These are phyloP conservation scores for Alcis repandata DNA, from an alignment of 2,888 invertebrate genomes.

Conservation along the genomic window DNA sequence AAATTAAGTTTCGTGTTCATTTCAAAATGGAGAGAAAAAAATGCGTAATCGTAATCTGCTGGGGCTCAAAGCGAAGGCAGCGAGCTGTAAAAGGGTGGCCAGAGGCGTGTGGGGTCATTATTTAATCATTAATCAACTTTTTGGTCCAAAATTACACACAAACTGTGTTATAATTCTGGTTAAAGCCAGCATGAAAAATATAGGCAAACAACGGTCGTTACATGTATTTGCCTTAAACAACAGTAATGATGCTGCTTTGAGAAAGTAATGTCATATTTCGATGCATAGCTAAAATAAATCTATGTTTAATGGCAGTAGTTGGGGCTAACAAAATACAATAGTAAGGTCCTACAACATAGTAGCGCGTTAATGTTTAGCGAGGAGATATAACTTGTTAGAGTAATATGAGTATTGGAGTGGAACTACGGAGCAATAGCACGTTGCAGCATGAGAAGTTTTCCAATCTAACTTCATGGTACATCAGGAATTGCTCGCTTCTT, in stretches of 20 bases:
- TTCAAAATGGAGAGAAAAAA: constrained; percentile 40
- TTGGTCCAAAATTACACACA: constrained; percentile 46
- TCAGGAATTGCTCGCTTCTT: constrained; percentile 71
- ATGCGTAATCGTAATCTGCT: constrained; percentile 40
- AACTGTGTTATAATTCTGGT: constrained; percentile 39
- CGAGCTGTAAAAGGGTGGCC: constrained; percentile 48
- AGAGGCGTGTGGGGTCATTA: constrained; percentile 50
- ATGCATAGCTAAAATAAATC: neutral
- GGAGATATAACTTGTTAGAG: constrained; percentile 50
- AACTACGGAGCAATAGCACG: constrained; percentile 68
- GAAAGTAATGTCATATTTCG: neutral
- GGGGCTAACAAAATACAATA: neutral
- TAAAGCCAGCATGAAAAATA: constrained; percentile 20
- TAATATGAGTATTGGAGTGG: constrained; percentile 61
- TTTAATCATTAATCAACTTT: constrained; percentile 51
- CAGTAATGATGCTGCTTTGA: neutral
- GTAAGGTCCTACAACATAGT: constrained; percentile 18
- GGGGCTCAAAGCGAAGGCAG: constrained; percentile 44
- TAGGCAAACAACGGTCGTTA: constrained; percentile 19
- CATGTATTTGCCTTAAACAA: constrained; percentile 4
- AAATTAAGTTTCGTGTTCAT: constrained; percentile 35
- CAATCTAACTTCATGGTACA: constrained; percentile 79
- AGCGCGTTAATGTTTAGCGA: constrained; percentile 41
- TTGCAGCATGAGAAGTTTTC: constrained; percentile 75
- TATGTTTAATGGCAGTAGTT: neutral